Percentiles rank a stretch among this genome's conserved stretches.
Conservation (phyloP, 2,113 vertebrate genomes). For the Hylia prasina region DNA sequence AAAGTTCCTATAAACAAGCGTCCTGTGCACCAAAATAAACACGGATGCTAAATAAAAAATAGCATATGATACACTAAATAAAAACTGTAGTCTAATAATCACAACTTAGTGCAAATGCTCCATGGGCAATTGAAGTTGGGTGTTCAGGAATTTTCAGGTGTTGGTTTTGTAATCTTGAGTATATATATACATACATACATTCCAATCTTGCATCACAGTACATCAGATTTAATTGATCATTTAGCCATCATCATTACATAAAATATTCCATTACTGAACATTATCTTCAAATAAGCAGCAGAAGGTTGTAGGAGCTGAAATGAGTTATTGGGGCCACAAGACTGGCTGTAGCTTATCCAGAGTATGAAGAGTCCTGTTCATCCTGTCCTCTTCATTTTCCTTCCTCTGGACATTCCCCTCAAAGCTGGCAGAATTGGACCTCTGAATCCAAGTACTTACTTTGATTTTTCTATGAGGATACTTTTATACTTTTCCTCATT, state of each 20-base stretch:
- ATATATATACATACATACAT: background rate
- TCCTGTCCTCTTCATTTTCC: background rate
- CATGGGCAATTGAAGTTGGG: background rate
- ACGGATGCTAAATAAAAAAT: background rate
- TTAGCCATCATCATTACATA: background rate
- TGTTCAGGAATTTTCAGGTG: background rate
- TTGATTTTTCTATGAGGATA: background rate
- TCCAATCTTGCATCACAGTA: background rate
- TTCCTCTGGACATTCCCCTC: background rate
- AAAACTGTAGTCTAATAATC: background rate
- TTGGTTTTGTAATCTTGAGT: background rate
- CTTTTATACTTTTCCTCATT: background rate
- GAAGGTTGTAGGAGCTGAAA: background rate
- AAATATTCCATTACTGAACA: background rate
- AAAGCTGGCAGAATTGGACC: background rate
- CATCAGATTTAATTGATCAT: background rate
- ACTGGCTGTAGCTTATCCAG: background rate
- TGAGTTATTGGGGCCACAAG: background rate
- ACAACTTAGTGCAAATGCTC: background rate
- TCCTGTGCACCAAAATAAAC: constrained; percentile 1
- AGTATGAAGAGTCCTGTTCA: background rate
- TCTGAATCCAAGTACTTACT: background rate
- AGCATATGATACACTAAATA: background rate
- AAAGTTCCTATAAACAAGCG: constrained; percentile 30
- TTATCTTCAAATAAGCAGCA: background rate